Base-by-base conservation (phyloP, 2,888 invertebrate genomes). In the Drosophila meridionalis region DNA sequence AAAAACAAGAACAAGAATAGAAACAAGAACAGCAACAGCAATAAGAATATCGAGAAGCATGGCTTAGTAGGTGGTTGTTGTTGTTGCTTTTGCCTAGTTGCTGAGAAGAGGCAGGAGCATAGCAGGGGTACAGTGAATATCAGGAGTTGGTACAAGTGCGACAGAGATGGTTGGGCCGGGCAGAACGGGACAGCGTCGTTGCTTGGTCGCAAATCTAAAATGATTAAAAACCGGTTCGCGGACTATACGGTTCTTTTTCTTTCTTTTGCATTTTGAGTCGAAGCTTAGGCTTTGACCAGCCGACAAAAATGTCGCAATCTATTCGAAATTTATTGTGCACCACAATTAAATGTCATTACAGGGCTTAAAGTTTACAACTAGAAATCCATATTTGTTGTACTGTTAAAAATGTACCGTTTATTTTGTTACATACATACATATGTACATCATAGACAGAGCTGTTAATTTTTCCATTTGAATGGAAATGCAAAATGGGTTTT, bases 241-340 rank as follows among this genome's bases (percentile, higher is more conserved):
- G 61, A 71, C 66, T 64, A 71, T 74, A 75, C 79, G 79, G 77
- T 78, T 78, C n/a, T 78, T 74, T 78, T 74, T 78, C 67, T 56
- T 52, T 45, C 53, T 38, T 65, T 61, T 28, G 55, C 38, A 55
- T 56, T 48, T 63, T 45, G 9, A 47, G 42, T 47, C 32, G 38
- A 47, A 45, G 53, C 56, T 63, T 14, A 26, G 20, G 12, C 45
- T 48, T 43, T 12, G 14, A 12, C 2, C 42, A 45, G 64, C 48
- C 69, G 58, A 69, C 69, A 69, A 65, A 69, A 50, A 48, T 48
- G 58, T 72, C 62, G 6, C 4, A n/a, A 36, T 6, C 26, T 26
- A 8, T 50, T 8, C 20, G 11, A n/a, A 50, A 32, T 50, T 2
- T 8, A n/a, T n/a, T n/a, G 0, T 48, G 30, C 14, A 14, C 8